Evolutionary conservation across 2,113 vertebrate genomes (phyloP), one percentile per base, ranked within the genome.

Genomic region (Lanius collurio): DNA sequence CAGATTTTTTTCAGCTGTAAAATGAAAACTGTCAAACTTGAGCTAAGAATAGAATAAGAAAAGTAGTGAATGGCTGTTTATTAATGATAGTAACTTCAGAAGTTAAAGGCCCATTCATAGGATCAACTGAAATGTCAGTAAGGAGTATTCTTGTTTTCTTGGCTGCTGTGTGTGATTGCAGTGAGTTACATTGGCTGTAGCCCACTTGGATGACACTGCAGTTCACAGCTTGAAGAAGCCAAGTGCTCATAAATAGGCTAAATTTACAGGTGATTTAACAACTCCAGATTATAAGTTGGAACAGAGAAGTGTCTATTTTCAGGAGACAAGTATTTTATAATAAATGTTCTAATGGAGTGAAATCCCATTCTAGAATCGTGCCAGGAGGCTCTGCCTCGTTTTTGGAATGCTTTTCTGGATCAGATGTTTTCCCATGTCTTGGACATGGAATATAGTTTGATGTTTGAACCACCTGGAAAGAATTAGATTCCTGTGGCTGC

Each of bases 141-240:
- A 77, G 56, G 50, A 26, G 8, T 33, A 24, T 68, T 59, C 47
- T 57, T 53, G 70, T 74, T 89, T 77, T 85, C 85, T 95, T 95
- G 90, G 84, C 92, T 91, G 52, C 70, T 35, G 2, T 37, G 37
- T 85, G 39, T 80, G 70, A 74, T 50, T 56, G 65, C 78, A 87
- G 0, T 85, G 80, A 83, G 37, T 83, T 91, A n/a, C 67, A 87
- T 76, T 96, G 94, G 93, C 95, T 77, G 6, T 74, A 60, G 55
- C 90, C 44, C 68, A 75, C 88, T 95, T 96, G 95, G 93, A 95
- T 94, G 71, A 64, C 68, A 63, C 78, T 83, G 90, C 63, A 86
- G 18, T 91, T 96, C 93, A 88, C 93, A 95, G 93, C 93, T 94
- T 95, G 90, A 88, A 70, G 62, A 89, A 94, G 83, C 65, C 88